Percentiles rank a stretch among this genome's conserved stretches.
Conservation (phyloP, 2,888 invertebrate genomes). For the Crepidodera aurea region DNA sequence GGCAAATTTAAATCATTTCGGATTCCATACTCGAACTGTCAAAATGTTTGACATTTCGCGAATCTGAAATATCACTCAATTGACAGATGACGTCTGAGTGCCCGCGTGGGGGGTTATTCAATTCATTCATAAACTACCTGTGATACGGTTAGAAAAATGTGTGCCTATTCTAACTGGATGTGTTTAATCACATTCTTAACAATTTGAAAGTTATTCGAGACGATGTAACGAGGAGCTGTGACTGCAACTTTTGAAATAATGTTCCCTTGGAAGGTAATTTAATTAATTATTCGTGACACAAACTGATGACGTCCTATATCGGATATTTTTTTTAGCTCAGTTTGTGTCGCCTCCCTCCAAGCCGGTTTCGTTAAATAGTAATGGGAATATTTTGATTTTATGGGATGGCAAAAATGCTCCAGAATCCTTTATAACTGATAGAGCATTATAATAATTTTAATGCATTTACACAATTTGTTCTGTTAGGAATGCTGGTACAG, state of each 20-base stretch:
- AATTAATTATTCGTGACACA: conserved; percentile 15
- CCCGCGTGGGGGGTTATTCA: conserved; percentile 22
- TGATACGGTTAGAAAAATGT: conserved; percentile 56
- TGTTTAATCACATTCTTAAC: conserved; percentile 49
- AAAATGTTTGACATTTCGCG: too few relatives aligned
- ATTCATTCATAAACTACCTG: conserved; percentile 46
- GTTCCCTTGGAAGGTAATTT: conserved; percentile 17
- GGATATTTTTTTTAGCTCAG: background rate
- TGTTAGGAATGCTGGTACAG: conserved; percentile 51
- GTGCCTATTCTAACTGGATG: conserved; percentile 59
- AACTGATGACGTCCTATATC: background rate
- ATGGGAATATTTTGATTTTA: conserved; percentile 43
- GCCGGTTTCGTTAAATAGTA: conserved; percentile 23
- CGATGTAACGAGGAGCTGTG: conserved; percentile 57
- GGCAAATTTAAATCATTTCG: background rate
- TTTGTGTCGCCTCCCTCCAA: conserved; percentile 23
- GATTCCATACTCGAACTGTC: too few relatives aligned
- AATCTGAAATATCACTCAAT: too few relatives aligned
- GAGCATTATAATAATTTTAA: conserved; percentile 54
- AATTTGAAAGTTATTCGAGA: conserved; percentile 41
- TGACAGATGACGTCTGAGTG: background rate
- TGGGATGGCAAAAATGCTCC: conserved; percentile 59
- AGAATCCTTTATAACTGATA: conserved; percentile 48
- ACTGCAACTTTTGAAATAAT: conserved; percentile 56
- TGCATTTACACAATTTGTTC: conserved; percentile 57